These are phyloP conservation scores for Platerodrilus igneus DNA, from an alignment of 2,888 invertebrate species.

Conservation along the genomic window DNA sequence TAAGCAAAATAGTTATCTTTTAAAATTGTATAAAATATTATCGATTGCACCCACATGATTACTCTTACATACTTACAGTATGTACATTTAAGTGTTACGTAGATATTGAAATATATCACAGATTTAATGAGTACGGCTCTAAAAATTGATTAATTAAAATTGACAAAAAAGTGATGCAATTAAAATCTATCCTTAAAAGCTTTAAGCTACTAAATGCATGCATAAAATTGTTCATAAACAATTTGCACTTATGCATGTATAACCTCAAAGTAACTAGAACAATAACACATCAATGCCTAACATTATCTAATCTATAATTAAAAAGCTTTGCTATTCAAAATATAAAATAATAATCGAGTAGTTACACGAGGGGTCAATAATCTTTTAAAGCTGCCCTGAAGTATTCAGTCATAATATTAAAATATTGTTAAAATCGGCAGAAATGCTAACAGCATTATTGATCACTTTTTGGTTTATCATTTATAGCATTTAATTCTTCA, in stretches of 20 bases:
- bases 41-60: constrained; percentile 11
- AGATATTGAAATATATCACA: constrained; percentile 37
- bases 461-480: constrained; percentile 42
- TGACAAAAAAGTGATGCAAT: no score
- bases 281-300: no score
- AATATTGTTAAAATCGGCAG: background rate
- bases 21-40: constrained; percentile 17
- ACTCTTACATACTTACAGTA: constrained; percentile 11
- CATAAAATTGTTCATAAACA: no score
- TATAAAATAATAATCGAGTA: no score
- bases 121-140: constrained; percentile 29
- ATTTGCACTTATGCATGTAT: no score
- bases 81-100: constrained; percentile 8
- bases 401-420: constrained; percentile 17
- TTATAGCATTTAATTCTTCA: constrained; percentile 48
- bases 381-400: constrained; percentile 21
- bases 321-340: no score
- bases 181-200: no score
- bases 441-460: constrained; percentile 17
- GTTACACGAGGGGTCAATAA: no score
- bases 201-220: no score
- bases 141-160: no score
- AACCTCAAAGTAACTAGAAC: no score
- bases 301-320: no score
- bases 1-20: constrained; percentile 8